Evolutionary conservation across 2,113 vertebrate genomes (phyloP).

Genomic region (Melanerpes formicivorus): DNA sequence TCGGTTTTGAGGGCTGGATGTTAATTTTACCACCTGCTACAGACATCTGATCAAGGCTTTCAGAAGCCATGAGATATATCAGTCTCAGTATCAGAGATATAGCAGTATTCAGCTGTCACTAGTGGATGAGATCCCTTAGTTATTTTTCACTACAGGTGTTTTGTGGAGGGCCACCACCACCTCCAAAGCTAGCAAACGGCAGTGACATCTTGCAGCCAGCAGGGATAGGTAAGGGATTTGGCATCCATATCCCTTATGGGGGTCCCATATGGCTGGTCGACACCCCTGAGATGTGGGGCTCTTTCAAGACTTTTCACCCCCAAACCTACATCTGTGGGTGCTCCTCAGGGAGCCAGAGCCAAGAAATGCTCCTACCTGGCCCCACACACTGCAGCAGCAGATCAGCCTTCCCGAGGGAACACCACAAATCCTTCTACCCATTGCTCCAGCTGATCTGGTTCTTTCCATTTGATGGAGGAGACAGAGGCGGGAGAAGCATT

Average conservation of each 20-base stretch:
- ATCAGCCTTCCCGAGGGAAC: not conserved
- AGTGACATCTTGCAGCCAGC: not conserved
- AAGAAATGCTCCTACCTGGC: not conserved
- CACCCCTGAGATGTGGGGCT: not conserved
- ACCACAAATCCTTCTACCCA: not conserved
- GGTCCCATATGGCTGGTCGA: not conserved
- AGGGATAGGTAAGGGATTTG: not conserved
- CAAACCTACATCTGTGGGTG: not conserved
- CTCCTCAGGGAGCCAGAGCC: not conserved
- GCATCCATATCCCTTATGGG: too few species aligned
- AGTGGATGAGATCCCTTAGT: not conserved
- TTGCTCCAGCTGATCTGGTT: not conserved
- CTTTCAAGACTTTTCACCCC: not conserved
- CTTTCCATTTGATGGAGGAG: not conserved
- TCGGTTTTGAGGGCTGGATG: not conserved
- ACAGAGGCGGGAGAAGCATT: not conserved
- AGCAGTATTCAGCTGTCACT: too few species aligned
- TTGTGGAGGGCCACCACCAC: not conserved
- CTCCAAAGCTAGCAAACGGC: not conserved
- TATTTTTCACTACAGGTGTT: not conserved
- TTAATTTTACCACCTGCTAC: not conserved
- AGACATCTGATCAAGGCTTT: not conserved
- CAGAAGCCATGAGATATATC: not conserved
- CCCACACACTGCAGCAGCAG: fast-evolving
- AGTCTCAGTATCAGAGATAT: too few species aligned